Evolutionary conservation across 2,888 invertebrate species (phyloP).

Genomic region (Ceratothoa steindachneri): DNA sequence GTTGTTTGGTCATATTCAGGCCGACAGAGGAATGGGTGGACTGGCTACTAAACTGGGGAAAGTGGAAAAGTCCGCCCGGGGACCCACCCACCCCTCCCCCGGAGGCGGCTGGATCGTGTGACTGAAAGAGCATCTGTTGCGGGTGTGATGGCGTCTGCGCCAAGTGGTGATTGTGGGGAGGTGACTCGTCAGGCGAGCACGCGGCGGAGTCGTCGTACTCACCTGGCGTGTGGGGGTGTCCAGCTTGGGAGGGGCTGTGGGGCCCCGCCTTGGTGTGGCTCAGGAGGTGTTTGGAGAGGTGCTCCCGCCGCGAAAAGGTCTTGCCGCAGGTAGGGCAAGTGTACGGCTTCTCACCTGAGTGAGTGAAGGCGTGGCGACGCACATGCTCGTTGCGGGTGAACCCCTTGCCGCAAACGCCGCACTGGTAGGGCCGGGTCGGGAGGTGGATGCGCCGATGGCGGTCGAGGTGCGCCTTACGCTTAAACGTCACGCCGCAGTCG

Average conservation of each 20-base stretch:
- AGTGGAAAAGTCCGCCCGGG: slow-evolving; percentile 1
- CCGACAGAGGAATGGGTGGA: background rate
- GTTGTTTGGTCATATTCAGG: slow-evolving; percentile 1
- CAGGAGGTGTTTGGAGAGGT: slow-evolving; percentile 42
- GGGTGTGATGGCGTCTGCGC: background rate
- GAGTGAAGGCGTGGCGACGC: slow-evolving; percentile 81
- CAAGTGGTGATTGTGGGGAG: background rate
- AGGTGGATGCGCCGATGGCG: slow-evolving; percentile 48
- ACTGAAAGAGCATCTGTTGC: slow-evolving; percentile 4
- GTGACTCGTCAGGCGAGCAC: background rate
- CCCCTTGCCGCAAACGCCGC: slow-evolving; percentile 55
- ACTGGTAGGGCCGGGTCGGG: slow-evolving; percentile 52
- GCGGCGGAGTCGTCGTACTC: slow-evolving; percentile 31
- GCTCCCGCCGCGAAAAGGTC: slow-evolving; percentile 43
- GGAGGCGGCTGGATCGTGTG: slow-evolving; percentile 33
- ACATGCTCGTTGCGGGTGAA: slow-evolving; percentile 72
- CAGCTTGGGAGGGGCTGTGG: slow-evolving; percentile 36
- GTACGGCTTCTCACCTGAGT: slow-evolving; percentile 82
- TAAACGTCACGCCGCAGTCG: slow-evolving; percentile 79
- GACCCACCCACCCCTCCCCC: slow-evolving; percentile 6
- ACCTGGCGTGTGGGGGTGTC: slow-evolving; percentile 43
- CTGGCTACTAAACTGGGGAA: slow-evolving; percentile 4
- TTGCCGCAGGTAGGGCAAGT: slow-evolving; percentile 71
- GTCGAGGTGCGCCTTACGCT: slow-evolving; percentile 54
- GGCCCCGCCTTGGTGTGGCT: slow-evolving; percentile 33